Evolutionary conservation across 1,140 invertebrate genomes (phyloP).

Genomic region (Monochamus saltuarius): DNA sequence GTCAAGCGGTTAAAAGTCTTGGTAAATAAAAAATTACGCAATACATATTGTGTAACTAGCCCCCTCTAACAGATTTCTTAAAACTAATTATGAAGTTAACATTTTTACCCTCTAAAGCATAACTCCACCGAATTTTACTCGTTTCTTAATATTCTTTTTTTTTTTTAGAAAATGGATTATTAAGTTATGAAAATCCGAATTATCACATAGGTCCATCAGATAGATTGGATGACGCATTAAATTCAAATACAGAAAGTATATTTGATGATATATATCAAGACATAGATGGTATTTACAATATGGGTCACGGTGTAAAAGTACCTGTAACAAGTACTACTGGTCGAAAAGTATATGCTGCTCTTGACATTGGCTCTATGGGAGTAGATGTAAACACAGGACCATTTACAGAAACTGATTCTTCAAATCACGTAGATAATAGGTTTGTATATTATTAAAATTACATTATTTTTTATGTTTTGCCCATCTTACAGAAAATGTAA

Average conservation of each 20-base stretch:
- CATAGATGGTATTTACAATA: constrained; percentile 60
- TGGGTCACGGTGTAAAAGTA: constrained; percentile 46
- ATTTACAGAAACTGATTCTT: constrained; percentile 45
- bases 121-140: too few species aligned
- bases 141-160: constrained; percentile 26
- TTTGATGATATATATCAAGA: constrained; percentile 65
- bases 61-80: too few species aligned
- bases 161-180: constrained; percentile 79
- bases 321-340: constrained; percentile 48
- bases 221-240: constrained; percentile 74
- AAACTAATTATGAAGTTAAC: too few species aligned
- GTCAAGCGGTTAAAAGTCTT: too few species aligned
- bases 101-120: too few species aligned
- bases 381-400: constrained; percentile 68
- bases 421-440: constrained; percentile 55
- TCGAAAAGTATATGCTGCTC: constrained; percentile 62
- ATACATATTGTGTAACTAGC: too few species aligned
- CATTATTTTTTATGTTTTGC: too few species aligned
- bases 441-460: too few species aligned
- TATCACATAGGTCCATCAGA: constrained; percentile 74
- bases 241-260: constrained; percentile 67
- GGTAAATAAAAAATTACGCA: too few species aligned
- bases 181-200: constrained; percentile 86
- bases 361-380: constrained; percentile 71
- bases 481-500: too few species aligned